phyloP scores from a whole-genome alignment of 2,797 vertebrate species.

The Mycteria americana region DNA sequence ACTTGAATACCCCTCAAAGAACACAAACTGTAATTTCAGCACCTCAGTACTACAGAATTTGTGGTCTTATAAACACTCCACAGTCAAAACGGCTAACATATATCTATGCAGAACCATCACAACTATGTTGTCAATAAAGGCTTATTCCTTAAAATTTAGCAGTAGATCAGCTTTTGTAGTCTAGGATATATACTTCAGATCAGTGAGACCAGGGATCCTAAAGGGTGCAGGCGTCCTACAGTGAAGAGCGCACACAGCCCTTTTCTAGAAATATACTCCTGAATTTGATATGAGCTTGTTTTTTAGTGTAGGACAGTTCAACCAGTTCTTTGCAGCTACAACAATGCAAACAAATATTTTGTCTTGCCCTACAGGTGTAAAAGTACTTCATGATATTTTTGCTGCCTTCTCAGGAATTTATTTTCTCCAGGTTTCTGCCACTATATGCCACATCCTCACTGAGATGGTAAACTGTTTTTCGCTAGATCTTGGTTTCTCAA shows the following conservation, averaged over 20 bases:
- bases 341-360: not conserved
- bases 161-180: not conserved
- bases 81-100: not conserved
- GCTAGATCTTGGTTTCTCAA: not conserved
- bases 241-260: not conserved
- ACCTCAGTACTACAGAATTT: not conserved
- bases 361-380: not conserved
- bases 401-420: not conserved
- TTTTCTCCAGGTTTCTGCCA: not conserved
- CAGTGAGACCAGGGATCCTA: not conserved
- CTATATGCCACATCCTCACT: not conserved
- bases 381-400: not conserved
- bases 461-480: not conserved
- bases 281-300: not conserved
- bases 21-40: not conserved
- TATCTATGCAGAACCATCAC: not conserved
- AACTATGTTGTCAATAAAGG: not conserved
- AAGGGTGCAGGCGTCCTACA: not conserved
- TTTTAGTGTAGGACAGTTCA: not conserved
- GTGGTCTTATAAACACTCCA: not conserved
- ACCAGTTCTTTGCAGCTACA: not conserved
- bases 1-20: not conserved
- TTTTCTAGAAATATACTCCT: not conserved
- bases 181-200: not conserved
- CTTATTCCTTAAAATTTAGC: not conserved